Base-by-base conservation (phyloP, 2,113 vertebrate species). In the Athene cunicularia region DNA sequence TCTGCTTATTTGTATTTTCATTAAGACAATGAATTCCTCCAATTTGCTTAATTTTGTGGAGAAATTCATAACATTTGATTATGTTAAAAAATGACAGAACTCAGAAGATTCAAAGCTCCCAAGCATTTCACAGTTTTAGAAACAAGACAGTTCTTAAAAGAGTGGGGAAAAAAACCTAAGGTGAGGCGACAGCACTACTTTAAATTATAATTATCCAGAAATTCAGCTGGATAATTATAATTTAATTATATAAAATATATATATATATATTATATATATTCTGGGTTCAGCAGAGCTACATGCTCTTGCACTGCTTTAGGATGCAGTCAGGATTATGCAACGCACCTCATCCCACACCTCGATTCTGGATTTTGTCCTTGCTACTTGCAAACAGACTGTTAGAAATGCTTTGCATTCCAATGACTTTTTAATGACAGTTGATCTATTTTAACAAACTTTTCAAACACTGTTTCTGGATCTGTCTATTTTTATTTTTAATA, bases 401-500 rank as follows among this genome's bases (percentile, higher is more conserved):
- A 81, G 24, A 88, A 96, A 60, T 47, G 26, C 14, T 66, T 91
- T 82, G 27, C 30, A 41, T 88, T 92, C 64, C 76, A 86, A 24
- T 30, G 28, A 37, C 64, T 81, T 52, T 93, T 95, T 84, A 94
- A 79, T 85, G 39, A 75, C 28, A 83, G 21, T 70, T 79, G 75
- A 37, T 87, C 59, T 91, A 75, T 86, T 97, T 92, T 77, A 94
- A 95, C 56, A 90, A 91, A 94, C 79, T 93, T 92, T 90, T 63
- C 84, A 96, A 95, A 85, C 39, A 92, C 37, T 94, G 86, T 85
- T 96, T 88, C 91, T 7, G 7, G 71, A 90, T 84, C 33, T 88
- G 41, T 92, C 87, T 95, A 94, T 96, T 93, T 96, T 96, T 95
- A 86, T 96, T 95, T 93, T 80, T 96, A 89, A 88, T 97, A 87